These are phyloP conservation scores for Spilarctia lutea DNA, from an alignment of 2,888 invertebrate species.

Conservation along the genomic window DNA sequence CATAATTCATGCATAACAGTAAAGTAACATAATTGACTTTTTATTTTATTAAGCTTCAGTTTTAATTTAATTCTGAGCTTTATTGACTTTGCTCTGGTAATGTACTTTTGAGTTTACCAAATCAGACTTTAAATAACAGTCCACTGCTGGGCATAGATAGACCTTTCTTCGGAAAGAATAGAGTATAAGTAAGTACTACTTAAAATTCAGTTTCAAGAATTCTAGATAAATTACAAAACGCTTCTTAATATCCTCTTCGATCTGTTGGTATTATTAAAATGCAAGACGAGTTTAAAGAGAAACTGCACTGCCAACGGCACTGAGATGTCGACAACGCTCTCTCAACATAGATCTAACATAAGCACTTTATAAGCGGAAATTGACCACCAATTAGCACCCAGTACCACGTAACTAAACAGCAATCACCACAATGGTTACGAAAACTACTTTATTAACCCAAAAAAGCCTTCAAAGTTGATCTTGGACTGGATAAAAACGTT, in stretches of 20 bases:
- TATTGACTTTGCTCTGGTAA: background rate
- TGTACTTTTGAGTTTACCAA: background rate
- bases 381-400: slow-evolving; percentile 27
- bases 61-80: no score
- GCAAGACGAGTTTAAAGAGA: slow-evolving; percentile 2
- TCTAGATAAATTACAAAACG: background rate
- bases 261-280: background rate
- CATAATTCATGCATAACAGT: no score
- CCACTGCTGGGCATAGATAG: no score
- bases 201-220: background rate
- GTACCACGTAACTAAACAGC: slow-evolving; percentile 32
- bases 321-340: slow-evolving; percentile 9
- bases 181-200: background rate
- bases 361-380: slow-evolving; percentile 44
- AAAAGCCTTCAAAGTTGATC: slow-evolving; percentile 60
- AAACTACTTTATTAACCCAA: slow-evolving; percentile 42
- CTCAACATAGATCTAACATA: slow-evolving; percentile 23
- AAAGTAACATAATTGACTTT: no score
- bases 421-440: slow-evolving; percentile 39
- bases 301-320: slow-evolving; percentile 4
- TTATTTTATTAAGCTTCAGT: no score
- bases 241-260: background rate
- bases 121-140: background rate
- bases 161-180: background rate
- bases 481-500: slow-evolving; percentile 60